Evolutionary conservation across 2,797 vertebrate species (phyloP), one percentile per base, ranked within the genome.

Genomic region (Pteropus rufus): DNA sequence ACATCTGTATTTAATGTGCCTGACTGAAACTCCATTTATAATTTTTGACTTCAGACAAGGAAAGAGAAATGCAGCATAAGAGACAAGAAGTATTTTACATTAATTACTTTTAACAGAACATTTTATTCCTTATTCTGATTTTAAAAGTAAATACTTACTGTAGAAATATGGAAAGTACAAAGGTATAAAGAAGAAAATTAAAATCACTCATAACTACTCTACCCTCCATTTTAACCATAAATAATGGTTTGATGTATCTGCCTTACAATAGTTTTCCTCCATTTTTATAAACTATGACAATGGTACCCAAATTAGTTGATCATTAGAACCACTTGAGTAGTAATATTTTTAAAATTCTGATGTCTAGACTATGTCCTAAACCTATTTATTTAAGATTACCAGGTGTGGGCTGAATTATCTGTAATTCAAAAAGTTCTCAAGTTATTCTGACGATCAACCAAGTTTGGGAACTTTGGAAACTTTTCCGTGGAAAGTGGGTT

Each of bases 81-180:
- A 84, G 19, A 86, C 52, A 86, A 60, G 9, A 81, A 72, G 10
- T 56, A 65, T 79, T 92, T 93, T 91, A 94, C 6, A 81, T n/a
- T 73, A 58, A 81, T 73, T 77, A 67, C 34, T 92, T 94, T 76
- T 80, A 93, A 91, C 16, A 41, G 62, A 67, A 60, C 10, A n/a
- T 77, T 91, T 96, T 92, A 12, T 96, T 56, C 54, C 91, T 89
- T 65, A 64, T 58, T 93, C 56, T 81, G 18, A 94, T 69, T 94
- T 91, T 26, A 70, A 94, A 95, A 93, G 56, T 16, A 83, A 89
- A 84, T 58, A 86, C 5, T 91, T 36, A 49, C 39, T 93, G 5
- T 58, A 95, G 70, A 49, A 95, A 96, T 77, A 77, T 58, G 49
- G 54, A 85, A 95, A 84, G 81, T 65, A 86, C 16, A 94, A 95